These are phyloP conservation scores for Dipus sagitta DNA, from an alignment of 2,797 vertebrate genomes.

Conservation along the genomic window DNA sequence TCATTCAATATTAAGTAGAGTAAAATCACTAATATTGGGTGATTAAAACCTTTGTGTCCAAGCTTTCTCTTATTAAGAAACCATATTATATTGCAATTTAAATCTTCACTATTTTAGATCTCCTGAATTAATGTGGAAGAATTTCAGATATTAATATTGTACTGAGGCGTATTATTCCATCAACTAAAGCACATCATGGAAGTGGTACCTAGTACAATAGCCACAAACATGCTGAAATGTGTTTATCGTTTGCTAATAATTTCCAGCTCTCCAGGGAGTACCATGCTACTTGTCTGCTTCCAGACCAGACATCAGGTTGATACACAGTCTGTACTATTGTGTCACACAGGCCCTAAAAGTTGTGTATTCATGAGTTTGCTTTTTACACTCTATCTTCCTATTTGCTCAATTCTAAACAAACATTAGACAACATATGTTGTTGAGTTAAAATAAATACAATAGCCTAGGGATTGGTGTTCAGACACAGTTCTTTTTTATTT, in stretches of 20 bases:
- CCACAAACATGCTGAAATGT: neutral
- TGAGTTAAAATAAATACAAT: neutral
- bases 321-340: neutral
- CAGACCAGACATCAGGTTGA: neutral
- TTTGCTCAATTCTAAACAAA: neutral
- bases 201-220: neutral
- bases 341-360: neutral
- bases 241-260: neutral
- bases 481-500: neutral
- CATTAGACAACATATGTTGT: neutral
- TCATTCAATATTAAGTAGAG: neutral
- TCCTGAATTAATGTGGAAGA: constrained; percentile 23
- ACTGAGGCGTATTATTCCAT: neutral
- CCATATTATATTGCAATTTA: neutral
- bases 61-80: constrained; percentile 13
- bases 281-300: neutral
- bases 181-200: neutral
- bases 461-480: neutral
- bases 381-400: neutral
- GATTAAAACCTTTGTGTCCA: neutral
- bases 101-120: neutral
- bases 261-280: neutral
- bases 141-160: neutral
- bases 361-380: neutral
- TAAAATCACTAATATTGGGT: neutral